Conservation (phyloP, 1,140 invertebrate genomes). For the Eupeodes corollae region DNA sequence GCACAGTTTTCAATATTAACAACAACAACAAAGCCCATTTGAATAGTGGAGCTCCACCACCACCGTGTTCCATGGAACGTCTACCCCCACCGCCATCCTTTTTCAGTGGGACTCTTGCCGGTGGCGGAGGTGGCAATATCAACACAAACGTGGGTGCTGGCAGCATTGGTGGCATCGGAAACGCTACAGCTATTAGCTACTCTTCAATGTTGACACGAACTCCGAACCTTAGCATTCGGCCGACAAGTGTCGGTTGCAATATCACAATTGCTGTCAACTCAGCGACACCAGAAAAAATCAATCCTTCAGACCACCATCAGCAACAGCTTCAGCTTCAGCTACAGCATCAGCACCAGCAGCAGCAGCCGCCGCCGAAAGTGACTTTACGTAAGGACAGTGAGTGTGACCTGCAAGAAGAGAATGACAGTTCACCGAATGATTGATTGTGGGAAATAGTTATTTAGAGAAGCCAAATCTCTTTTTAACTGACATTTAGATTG, state of each 20-base stretch:
- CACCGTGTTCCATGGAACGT: neutral
- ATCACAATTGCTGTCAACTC: constrained; percentile 24
- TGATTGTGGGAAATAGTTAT: no score
- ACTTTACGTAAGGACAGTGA: constrained; percentile 29
- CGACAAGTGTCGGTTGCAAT: constrained; percentile 18
- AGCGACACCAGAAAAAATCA: neutral
- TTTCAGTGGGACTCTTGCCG: neutral
- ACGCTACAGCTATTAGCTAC: constrained; percentile 20
- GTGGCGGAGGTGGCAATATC: neutral
- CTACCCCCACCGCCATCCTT: neutral
- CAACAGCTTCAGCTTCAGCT: neutral
- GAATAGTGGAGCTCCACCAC: neutral
- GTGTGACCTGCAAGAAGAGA: constrained; percentile 11
- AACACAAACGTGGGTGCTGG: neutral
- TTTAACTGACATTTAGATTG: no score
- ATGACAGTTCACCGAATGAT: no score
- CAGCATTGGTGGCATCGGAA: constrained; percentile 25
- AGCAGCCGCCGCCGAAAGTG: constrained; percentile 25
- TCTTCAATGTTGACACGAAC: constrained; percentile 25
- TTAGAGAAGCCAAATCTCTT: no score
- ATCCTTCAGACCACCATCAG: neutral
- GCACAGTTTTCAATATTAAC: constrained; percentile 1
- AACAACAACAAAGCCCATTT: neutral
- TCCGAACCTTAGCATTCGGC: constrained; percentile 22
- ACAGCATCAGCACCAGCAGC: neutral